Evolutionary conservation across 2,797 vertebrate genomes (phyloP), one percentile per base, ranked within the genome.

Genomic region (Onychomys arenicola): DNA sequence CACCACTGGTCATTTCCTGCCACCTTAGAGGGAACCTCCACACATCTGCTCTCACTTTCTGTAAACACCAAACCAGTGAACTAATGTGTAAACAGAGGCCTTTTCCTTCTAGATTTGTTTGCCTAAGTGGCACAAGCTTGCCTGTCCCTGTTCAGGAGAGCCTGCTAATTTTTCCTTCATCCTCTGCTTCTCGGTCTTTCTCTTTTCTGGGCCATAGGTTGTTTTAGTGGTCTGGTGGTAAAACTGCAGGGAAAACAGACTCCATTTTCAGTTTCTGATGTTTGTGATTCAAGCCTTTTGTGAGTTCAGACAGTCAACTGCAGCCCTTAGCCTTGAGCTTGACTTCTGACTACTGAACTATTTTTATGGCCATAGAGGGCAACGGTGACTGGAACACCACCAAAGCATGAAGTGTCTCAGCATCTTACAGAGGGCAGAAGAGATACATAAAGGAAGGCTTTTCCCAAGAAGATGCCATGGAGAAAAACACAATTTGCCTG

Each of bases 291-390:
- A 29, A 52, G 88, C 94, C 95, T 95, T 97, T 96, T 5, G 25
- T 96, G 94, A 37, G 19, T 95, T 97, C 94, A 97, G 97, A 67
- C 95, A 86, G 96, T 95, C 90, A 86, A 97, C 80, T 2, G 0
- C 17, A 97, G 96, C 97, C 98, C 96, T 95, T 97, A 97, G 92
- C 93, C 89, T 90, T 87, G 95, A 97, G 96, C 40, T 83, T 98
- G 98, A 81, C 95, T 98, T 97, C 95, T 96, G 96, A 89, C 97
- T 98, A 97, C 97, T 57, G 90, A 97, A 88, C 84, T 73, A 59
- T 97, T 97, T 98, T 98, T 97, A 98, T 97, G 96, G 97, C 98
- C 95, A 96, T 97, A 96, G 91, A 98, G 95, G 96, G 94, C 97
- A 96, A 86, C 96, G 97, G 97, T 98, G 97, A 98, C 97, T 98